Conservation (phyloP, 1,140 invertebrate genomes). For the Solen grandis region DNA sequence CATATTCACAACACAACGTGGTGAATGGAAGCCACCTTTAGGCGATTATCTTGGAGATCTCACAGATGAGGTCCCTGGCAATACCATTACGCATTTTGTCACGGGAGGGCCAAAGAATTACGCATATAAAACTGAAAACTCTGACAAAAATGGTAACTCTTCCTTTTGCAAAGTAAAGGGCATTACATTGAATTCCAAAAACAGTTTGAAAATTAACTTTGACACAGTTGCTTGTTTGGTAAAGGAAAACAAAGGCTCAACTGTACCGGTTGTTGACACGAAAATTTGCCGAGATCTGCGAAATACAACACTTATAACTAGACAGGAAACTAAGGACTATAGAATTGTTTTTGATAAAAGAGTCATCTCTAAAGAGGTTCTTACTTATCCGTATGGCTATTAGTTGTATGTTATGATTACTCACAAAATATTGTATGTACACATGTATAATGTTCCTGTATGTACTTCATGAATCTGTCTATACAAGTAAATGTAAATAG, state of each 20-base stretch:
- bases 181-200: constrained; percentile 39
- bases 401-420: too few species aligned
- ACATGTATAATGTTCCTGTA: too few species aligned
- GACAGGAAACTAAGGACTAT: constrained; percentile 11
- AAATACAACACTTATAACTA: not conserved
- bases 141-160: not conserved
- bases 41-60: constrained; percentile 14
- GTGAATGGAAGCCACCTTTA: constrained; percentile 7
- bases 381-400: constrained; percentile 15
- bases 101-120: constrained; percentile 48
- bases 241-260: not conserved
- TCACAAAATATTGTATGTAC: too few species aligned
- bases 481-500: too few species aligned
- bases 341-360: constrained; percentile 25
- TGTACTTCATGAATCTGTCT: too few species aligned
- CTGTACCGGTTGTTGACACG: not conserved
- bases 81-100: constrained; percentile 43
- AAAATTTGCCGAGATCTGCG: not conserved
- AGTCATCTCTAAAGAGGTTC: not conserved
- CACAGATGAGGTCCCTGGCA: constrained; percentile 2
- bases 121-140: not conserved
- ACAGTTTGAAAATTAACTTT: constrained; percentile 27
- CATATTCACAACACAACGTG: constrained; percentile 67
- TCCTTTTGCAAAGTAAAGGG: constrained; percentile 35
- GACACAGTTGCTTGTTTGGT: constrained; percentile 13